Base-by-base conservation (phyloP, 2,113 vertebrate species). In the Malaclemys terrapin region DNA sequence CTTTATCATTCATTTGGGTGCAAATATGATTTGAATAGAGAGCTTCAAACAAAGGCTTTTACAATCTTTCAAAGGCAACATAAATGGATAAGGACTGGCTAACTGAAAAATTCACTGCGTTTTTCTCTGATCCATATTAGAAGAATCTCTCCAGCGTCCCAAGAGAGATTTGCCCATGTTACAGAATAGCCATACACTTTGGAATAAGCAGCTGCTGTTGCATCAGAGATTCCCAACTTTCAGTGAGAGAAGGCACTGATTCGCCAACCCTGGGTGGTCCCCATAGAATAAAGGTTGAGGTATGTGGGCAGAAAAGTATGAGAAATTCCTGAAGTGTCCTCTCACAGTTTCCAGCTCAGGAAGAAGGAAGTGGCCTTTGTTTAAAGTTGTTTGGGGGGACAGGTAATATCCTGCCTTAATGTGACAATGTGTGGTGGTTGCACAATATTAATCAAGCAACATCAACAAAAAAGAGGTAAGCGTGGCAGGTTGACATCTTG, bases 1-100 rank as follows among this genome's bases (percentile, higher is more conserved):
- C n/a, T 57, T 1, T 45, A 0, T n/a, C 62, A 16, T 38, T 81
- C 45, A 81, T 6, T 75, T 45, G 20, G 0, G 0, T 49, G 13
- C 75, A 78, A 20, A 49, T 79, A 29, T 52, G n/a, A 59, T 62
- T 25, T 57, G n/a, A 88, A 65, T 27, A 80, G 57, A 83, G 8
- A 47, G 27, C 35, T 57, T 53, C 35, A 80, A n/a, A 38, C 6
- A 76, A 53, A 80, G 31, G 10, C 54, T 69, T 78, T 79, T 7
- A 82, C 9, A 89, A 35, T 12, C 47, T 84, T 84, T 91, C 84
- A 31, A 13, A 38, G 79, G 24, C 31, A 12, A 17, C 54, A 38
- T 52, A 79, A 31, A 65, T 42, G 45, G 11, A 13, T 76, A 84
- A 93, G 17, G 49, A 50, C 47, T 38, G 53, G 31, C 25, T 35